Percentiles rank a stretch among this genome's conserved stretches.
Conservation (phyloP, 2,113 vertebrate genomes). For the Leuciscus idus region DNA sequence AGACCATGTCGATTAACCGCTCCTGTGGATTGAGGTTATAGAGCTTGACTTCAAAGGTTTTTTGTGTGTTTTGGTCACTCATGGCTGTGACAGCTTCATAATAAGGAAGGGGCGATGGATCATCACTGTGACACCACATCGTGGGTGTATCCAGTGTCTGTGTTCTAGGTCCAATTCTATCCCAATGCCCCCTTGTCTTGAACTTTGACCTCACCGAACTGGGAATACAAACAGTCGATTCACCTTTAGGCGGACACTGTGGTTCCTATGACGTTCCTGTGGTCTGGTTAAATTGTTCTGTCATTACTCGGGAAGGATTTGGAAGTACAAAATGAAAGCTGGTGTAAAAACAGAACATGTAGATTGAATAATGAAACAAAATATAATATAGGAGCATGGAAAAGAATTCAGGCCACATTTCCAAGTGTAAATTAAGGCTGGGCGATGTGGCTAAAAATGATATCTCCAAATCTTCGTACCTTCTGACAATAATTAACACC, state of each 20-base stretch:
- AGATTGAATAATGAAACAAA: slow-evolving; percentile 14
- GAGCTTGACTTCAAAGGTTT: slow-evolving; percentile 56
- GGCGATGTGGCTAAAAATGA: not conserved
- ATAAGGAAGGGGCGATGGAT: slow-evolving; percentile 10
- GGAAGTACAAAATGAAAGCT: not conserved
- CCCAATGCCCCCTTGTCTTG: slow-evolving; percentile 28
- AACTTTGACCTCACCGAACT: slow-evolving; percentile 46
- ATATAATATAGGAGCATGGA: not conserved
- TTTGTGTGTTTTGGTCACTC: slow-evolving; percentile 32
- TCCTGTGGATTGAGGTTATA: slow-evolving; percentile 11
- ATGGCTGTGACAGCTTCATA: slow-evolving; percentile 45
- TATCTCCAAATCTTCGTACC: not conserved
- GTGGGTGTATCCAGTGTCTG: slow-evolving; percentile 51
- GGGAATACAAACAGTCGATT: slow-evolving; percentile 36
- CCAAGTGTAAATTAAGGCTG: not conserved
- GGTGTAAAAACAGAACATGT: not conserved
- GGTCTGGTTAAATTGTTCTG: not conserved
- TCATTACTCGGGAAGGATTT: not conserved
- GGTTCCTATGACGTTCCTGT: not conserved
- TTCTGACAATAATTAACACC: not conserved
- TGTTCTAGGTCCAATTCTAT: slow-evolving; percentile 9
- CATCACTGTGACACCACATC: slow-evolving; percentile 26
- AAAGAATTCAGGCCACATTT: not conserved
- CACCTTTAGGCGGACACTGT: not conserved
- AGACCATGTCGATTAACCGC: slow-evolving; percentile 32